phyloP scores from a whole-genome alignment of 1,140 invertebrate genomes.

The Drosophila burlai region DNA sequence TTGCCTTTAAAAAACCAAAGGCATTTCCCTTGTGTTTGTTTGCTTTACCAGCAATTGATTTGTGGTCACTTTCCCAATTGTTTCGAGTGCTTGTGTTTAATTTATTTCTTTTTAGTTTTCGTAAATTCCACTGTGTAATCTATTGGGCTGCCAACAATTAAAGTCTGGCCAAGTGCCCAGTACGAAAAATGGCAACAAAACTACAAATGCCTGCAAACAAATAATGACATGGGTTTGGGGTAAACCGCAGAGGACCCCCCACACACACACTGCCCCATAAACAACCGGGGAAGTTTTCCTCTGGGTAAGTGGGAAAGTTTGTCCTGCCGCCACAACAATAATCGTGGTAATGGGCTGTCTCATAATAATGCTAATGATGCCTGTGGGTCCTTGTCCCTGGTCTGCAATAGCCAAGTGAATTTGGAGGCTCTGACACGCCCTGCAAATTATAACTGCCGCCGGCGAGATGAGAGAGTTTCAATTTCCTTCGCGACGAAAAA shows the following conservation, averaged over 20 bases:
- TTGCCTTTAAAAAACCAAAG: conserved; percentile 6
- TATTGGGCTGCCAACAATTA: conserved; percentile 11
- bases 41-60: conserved; percentile 5
- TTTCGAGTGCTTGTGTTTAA: conserved; percentile 1
- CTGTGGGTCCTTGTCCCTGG: conserved; percentile 26
- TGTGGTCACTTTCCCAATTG: conserved; percentile 14
- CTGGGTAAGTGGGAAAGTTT: conserved; percentile 38
- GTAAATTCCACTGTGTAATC: not conserved
- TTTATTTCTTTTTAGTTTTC: conserved; percentile 20
- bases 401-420: conserved; percentile 19
- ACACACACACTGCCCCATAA: conserved; percentile 3
- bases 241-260: conserved; percentile 11
- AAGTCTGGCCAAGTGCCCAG: conserved; percentile 10
- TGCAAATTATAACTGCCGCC: conserved; percentile 22
- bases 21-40: conserved; percentile 7
- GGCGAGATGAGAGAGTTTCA: conserved; percentile 39
- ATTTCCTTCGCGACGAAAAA: conserved; percentile 29
- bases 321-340: conserved; percentile 56
- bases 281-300: conserved; percentile 40
- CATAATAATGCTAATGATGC: conserved; percentile 67
- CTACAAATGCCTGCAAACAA: conserved; percentile 16
- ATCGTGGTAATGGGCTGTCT: conserved; percentile 60
- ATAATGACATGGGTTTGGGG: conserved; percentile 3
- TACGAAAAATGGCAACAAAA: conserved; percentile 5
- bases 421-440: conserved; percentile 18